Evolutionary conservation across 2,888 invertebrate species (phyloP), one percentile per base, ranked within the genome.

Genomic region (Leuctra nigra): DNA sequence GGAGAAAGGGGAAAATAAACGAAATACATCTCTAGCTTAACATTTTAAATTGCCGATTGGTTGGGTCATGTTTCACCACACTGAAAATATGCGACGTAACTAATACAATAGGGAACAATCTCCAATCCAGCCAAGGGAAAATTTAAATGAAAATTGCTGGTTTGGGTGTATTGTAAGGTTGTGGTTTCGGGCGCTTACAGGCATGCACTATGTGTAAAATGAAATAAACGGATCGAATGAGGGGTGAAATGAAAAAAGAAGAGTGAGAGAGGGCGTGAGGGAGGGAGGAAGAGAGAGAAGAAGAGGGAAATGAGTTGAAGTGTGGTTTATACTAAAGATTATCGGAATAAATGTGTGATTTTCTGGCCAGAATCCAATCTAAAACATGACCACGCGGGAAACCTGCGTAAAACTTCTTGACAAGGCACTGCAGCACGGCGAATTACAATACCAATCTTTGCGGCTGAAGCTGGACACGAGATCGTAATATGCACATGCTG

Each of bases 71-170:
- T 54, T 57, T 57, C 57, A 57, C 53, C 53, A 53, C 46, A 57
- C 41, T 56, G 56, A 56, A 56, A 56, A 56, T 56, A 56, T 56
- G 56, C 53, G 57, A 23, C 50, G 50, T 33, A 18, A 25, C 14
- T 33, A 35, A 50, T 50, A 50, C 50, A 50, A 35, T 35, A 50
- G 50, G 50, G 50, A 35, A 50, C 50, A 50, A 50, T 50, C 50
- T 50, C 50, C 50, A 20, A 50, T 35, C 50, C 35, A 35, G 33
- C 50, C 50, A 50, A 33, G 50, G 50, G 50, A 54, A 57, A 57
- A 57, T 57, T 46, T 57, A 57, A 57, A 57, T 57, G 57, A 57
- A 57, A 57, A 57, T 57, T 54, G 53, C 57, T 57, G 57, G 57
- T 48, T 48, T 50, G 57, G 46, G 22, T 54, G 57, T 57, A 57